These are phyloP conservation scores for Molossus molossus DNA, from an alignment of 2,797 vertebrate genomes.

Conservation along the genomic window DNA sequence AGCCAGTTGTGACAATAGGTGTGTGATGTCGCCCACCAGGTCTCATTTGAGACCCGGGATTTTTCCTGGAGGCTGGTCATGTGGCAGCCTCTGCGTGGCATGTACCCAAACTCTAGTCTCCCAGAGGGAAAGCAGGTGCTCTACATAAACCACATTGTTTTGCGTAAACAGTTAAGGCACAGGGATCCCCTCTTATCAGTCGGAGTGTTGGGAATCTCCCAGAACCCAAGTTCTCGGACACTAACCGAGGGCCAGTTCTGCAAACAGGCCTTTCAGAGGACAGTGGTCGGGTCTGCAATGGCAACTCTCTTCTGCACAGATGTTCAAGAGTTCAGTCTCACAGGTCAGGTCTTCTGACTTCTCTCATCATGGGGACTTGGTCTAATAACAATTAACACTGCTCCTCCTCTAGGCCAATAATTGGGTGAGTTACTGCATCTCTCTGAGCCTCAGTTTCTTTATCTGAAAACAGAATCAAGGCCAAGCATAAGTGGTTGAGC, in stretches of 20 bases:
- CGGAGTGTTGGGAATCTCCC: not conserved
- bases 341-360: not conserved
- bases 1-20: not conserved
- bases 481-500: not conserved
- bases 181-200: not conserved
- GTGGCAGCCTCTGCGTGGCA: not conserved
- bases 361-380: not conserved
- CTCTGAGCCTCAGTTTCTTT: not conserved
- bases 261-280: not conserved
- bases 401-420: not conserved
- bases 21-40: not conserved
- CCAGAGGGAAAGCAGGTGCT: not conserved
- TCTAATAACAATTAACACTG: not conserved
- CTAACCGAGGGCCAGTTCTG: not conserved
- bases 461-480: constrained; percentile 31
- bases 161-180: not conserved
- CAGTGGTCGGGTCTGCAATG: rapidly evolving
- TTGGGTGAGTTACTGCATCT: not conserved
- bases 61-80: not conserved
- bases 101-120: not conserved
- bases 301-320: no score
- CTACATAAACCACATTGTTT: not conserved
- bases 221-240: not conserved
- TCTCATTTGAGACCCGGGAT: no score
- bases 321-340: not conserved